Base-by-base conservation (phyloP, 1,140 invertebrate species). In the Sycophila sp. region DNA sequence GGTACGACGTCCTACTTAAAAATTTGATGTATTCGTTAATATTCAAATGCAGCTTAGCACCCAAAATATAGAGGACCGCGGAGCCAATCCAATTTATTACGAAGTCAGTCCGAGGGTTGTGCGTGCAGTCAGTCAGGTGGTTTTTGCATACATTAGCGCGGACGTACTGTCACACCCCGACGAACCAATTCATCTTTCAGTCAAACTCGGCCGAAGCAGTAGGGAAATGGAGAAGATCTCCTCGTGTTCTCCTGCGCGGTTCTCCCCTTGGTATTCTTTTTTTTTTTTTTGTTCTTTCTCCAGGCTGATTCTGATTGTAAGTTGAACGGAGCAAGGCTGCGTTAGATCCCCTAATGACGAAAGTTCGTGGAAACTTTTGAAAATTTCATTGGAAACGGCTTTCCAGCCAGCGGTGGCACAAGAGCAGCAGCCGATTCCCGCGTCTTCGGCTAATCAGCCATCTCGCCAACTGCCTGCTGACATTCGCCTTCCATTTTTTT, bases 321-420 rank as follows among this genome's bases (percentile, higher is more conserved):
- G 56, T 49, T 56, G 66, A 60, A 47, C 56, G 10, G 15, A 17
- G 3, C 2, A 1, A 32, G 22, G 34, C 30, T 32, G 4, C 30
- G 6, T 42, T 30, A 65, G 60, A 22, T 32, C 53, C 62, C 63
- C 70, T 78, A 78, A 78, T 78, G 77, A 78, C 72, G 36, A 77
- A 78, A 78, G 76, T 78, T 78, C 70, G 63, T 32, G 49, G 47
- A 65, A 74, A 71, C 53, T 75, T 78, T 75, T 76, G 62, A 75
- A 77, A 77, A 75, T 77, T 78, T 73, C 74, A 77, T 76, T 75
- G 30, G 58, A 68, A 53, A 24, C 19, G 67, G 38, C 56, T 53
- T 30, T 19, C 32, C 64, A 26, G 26, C 38, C 64, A 49, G 7
- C 26, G 40, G 2, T 62, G 24, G 5, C 15, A 19, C 17, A 2